Evolutionary conservation across 2,797 vertebrate species (phyloP).

Genomic region (Myotis myotis): DNA sequence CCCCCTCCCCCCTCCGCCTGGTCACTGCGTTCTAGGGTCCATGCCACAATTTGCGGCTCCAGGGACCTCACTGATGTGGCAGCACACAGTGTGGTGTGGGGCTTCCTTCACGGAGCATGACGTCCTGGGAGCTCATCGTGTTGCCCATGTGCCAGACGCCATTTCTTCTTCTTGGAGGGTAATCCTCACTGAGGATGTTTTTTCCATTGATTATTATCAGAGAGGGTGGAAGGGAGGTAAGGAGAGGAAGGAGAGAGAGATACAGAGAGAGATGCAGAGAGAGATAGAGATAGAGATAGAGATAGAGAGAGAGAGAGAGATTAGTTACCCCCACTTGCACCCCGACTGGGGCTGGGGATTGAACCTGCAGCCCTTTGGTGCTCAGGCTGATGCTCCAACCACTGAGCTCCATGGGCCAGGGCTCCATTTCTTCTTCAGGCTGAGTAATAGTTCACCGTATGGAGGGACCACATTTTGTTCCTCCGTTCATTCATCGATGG

Average conservation of each 20-base stretch:
- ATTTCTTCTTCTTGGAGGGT: too few species aligned
- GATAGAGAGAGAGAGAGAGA: not conserved
- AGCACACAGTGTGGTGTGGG: not conserved
- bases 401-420: not conserved
- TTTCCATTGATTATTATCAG: too few species aligned
- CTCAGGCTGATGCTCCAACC: too few species aligned
- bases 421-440: not conserved
- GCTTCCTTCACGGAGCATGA: not conserved
- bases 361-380: not conserved
- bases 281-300: not conserved
- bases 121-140: too few species aligned
- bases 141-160: too few species aligned
- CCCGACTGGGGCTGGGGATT: not conserved
- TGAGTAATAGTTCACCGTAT: fast-evolving
- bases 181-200: too few species aligned
- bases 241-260: too few species aligned
- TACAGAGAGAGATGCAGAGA: not conserved
- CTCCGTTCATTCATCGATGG: fast-evolving
- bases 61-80: fast-evolving
- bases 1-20: too few species aligned
- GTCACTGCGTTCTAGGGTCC: too few species aligned
- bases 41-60: fast-evolving
- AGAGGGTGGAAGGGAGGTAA: too few species aligned
- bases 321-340: too few species aligned
- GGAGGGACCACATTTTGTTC: too few species aligned